Evolutionary conservation across 2,888 invertebrate genomes (phyloP).

Genomic region (Drosophila helvetica): DNA sequence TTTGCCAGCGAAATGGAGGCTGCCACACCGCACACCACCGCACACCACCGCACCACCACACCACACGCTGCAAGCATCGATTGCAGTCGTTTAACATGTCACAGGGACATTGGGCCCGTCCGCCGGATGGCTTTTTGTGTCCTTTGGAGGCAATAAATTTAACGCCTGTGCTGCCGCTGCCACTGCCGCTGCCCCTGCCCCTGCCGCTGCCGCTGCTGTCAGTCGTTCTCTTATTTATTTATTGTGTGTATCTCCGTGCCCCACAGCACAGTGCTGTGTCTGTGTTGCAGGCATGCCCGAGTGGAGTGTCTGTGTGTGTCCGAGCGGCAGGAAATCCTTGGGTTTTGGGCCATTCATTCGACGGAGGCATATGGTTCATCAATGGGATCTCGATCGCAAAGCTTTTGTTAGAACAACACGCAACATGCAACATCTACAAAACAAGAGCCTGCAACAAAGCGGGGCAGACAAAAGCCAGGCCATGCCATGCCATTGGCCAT

Average conservation of each 20-base stretch:
- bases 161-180: slow-evolving; percentile 51
- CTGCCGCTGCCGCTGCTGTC: slow-evolving; percentile 53
- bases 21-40: slow-evolving; percentile 77
- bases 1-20: slow-evolving; percentile 1
- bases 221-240: slow-evolving; percentile 72
- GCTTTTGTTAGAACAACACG: slow-evolving; percentile 29
- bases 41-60: no score
- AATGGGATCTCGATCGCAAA: slow-evolving; percentile 27
- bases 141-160: slow-evolving; percentile 76
- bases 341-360: slow-evolving; percentile 45
- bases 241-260: slow-evolving; percentile 57
- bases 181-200: slow-evolving; percentile 6
- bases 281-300: neutral
- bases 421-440: slow-evolving; percentile 9
- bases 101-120: slow-evolving; percentile 61
- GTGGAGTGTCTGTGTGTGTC: slow-evolving; percentile 48
- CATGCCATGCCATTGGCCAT: slow-evolving; percentile 79
- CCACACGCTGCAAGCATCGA: slow-evolving; percentile 27
- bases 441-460: slow-evolving; percentile 18
- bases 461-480: slow-evolving; percentile 41
- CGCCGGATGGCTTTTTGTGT: slow-evolving; percentile 67
- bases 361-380: slow-evolving; percentile 35
- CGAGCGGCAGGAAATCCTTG: slow-evolving; percentile 73
- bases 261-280: slow-evolving; percentile 5
- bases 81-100: slow-evolving; percentile 75